phyloP scores from a whole-genome alignment of 1,140 invertebrate species.

The Danaus plexippus region DNA sequence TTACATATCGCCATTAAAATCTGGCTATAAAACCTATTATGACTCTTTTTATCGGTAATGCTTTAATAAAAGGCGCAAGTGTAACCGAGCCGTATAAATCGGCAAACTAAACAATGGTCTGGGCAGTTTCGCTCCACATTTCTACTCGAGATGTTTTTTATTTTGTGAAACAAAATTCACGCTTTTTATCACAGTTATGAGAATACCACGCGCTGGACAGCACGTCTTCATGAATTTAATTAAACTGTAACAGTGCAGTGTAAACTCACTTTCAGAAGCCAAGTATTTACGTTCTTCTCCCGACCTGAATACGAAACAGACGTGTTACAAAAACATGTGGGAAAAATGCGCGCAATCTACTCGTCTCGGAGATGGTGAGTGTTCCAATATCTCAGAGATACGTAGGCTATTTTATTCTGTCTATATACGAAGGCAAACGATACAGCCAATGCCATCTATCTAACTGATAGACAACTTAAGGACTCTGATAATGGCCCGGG shows the following conservation, averaged over 20 bases:
- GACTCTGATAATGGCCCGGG: conserved; percentile 32
- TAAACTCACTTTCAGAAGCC: conserved; percentile 32
- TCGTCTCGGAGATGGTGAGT: conserved; percentile 45
- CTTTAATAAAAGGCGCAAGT: conserved; percentile 67
- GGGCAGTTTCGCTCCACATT: conserved; percentile 64
- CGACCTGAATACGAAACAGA: conserved; percentile 37
- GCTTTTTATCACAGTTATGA: conserved; percentile 66
- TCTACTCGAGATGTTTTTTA: conserved; percentile 60
- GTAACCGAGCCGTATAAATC: conserved; percentile 71
- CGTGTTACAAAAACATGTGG: conserved; percentile 44
- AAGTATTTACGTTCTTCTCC: conserved; percentile 29
- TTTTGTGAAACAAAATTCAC: conserved; percentile 51
- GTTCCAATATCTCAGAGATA: conserved; percentile 4
- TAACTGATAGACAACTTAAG: conserved; percentile 44
- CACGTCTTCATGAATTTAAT: conserved; percentile 61
- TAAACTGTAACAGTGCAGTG: conserved; percentile 47
- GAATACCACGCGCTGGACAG: conserved; percentile 53
- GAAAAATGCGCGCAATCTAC: conserved; percentile 34
- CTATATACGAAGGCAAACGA: conserved; percentile 7
- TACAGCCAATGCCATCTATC: conserved; percentile 62
- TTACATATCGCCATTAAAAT: conserved; percentile 62
- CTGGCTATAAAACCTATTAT: conserved; percentile 66
- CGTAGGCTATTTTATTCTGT: conserved; percentile 4
- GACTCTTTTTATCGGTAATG: conserved; percentile 69
- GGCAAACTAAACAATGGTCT: conserved; percentile 67